Conservation (phyloP, 2,113 vertebrate genomes). For the Rhea pennata region DNA sequence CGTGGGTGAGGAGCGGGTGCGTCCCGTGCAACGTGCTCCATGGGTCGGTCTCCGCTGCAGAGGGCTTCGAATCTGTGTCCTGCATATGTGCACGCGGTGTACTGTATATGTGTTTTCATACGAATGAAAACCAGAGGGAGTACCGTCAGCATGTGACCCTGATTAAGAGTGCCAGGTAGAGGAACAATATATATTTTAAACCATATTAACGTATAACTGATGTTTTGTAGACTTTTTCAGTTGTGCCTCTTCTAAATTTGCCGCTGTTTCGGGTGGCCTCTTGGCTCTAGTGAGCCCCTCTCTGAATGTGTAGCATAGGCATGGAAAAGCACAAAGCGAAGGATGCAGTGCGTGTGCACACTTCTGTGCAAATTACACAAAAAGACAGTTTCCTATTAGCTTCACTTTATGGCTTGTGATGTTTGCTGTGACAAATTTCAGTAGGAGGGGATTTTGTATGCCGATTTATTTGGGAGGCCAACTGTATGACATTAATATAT, state of each 20-base stretch:
- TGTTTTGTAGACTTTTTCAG: background rate
- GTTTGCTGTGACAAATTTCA: conserved; percentile 53
- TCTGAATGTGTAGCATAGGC: background rate
- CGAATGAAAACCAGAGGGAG: background rate
- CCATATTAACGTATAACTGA: background rate
- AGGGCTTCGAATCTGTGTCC: background rate
- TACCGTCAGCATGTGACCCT: background rate
- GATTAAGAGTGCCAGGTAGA: background rate
- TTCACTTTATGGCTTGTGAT: conserved; percentile 51
- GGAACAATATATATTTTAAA: background rate
- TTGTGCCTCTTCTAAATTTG: background rate
- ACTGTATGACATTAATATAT: background rate
- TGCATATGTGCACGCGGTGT: background rate
- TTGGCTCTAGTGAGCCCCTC: background rate
- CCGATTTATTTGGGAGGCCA: conserved; percentile 46
- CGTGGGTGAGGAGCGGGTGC: rapidly evolving
- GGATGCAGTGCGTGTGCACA: background rate
- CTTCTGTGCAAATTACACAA: background rate
- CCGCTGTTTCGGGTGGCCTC: background rate
- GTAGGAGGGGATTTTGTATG: conserved; percentile 39
- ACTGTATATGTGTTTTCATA: background rate
- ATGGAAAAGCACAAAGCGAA: background rate
- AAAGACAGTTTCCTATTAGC: background rate
- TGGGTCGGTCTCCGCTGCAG: background rate
- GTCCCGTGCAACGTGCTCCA: background rate